phyloP scores from a whole-genome alignment of 2,888 invertebrate genomes.

The Drosophila bunnanda region DNA sequence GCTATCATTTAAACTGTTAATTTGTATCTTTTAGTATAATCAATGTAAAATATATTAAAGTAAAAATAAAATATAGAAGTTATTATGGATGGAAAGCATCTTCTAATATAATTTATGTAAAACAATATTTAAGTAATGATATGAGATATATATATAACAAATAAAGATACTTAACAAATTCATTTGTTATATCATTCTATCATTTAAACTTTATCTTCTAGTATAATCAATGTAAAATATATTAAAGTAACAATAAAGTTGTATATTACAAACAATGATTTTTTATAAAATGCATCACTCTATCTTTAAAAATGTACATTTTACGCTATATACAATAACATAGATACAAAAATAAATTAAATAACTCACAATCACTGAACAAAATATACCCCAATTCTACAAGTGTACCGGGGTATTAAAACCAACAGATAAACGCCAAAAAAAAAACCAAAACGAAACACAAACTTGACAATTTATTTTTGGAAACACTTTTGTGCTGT shows the following conservation, averaged over 20 bases:
- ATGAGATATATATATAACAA: not conserved
- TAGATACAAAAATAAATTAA: too few species aligned
- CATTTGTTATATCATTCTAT: too few species aligned
- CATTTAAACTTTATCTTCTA: not conserved
- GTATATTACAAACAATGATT: too few species aligned
- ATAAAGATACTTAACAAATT: not conserved
- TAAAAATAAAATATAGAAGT: not conserved
- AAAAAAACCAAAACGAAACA: conserved; percentile 15
- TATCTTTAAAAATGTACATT: not conserved
- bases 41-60: not conserved
- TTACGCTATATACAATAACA: not conserved
- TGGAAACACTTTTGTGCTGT: conserved; percentile 40
- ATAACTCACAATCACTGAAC: not conserved
- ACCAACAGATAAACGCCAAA: not conserved
- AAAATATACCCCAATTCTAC: not conserved
- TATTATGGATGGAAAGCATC: not conserved
- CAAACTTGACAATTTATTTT: conserved; percentile 50
- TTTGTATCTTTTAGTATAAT: not conserved
- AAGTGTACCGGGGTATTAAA: not conserved
- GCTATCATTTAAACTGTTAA: too few species aligned
- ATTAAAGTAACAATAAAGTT: not conserved
- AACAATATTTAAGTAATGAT: not conserved
- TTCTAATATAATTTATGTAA: not conserved
- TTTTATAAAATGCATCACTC: too few species aligned
- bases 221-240: not conserved